Evolutionary conservation across 2,113 vertebrate genomes (phyloP), one percentile per base, ranked within the genome.

Genomic region (Diglossa brunneiventris): DNA sequence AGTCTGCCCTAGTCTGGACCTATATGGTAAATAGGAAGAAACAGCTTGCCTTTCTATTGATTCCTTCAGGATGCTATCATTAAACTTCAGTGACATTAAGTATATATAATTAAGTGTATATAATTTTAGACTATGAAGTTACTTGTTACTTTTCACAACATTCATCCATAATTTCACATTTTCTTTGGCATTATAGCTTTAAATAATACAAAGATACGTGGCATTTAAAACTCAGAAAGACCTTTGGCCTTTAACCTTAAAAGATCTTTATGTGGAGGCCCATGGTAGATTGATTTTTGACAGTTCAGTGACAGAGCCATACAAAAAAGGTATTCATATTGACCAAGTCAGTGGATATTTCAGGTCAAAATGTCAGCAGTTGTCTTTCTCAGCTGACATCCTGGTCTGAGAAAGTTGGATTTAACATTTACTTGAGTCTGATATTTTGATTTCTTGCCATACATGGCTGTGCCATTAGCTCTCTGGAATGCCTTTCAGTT

Each of bases 261-360:
- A 96, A 96, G 97, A 97, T 97, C 97, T 97, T 97, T 94, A 83
- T 87, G 94, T n/a, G 59, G 78, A 91, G 93, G 89, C 62, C 92
- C 95, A 78, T 85, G 90, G 96, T 96, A 85, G 97, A 97, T 96
- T 97, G 96, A 97, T 97, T 97, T 96, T 95, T 97, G 95, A 87
- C 96, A 96, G 96, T 94, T 96, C 94, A 89, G 96, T 97, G 95
- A 94, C 94, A 83, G 79, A 96, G 77, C 39, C 80, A 78, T 91
- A 97, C 97, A 97, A 97, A 97, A 97, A 96, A 96, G 90, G 83
- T 92, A 97, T 97, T 98, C 97, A 97, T 93, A 91, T 87, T 94
- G 87, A 94, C 91, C 83, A 91, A 96, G 81, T 89, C 95, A 83
- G 91, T 92, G 95, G 72, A 96, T 97, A 94, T 95, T 95, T 96